Percentiles rank a stretch among this genome's conserved stretches.
phyloP scores from a whole-genome alignment of 2,888 invertebrate species.

The Protula sp. region DNA sequence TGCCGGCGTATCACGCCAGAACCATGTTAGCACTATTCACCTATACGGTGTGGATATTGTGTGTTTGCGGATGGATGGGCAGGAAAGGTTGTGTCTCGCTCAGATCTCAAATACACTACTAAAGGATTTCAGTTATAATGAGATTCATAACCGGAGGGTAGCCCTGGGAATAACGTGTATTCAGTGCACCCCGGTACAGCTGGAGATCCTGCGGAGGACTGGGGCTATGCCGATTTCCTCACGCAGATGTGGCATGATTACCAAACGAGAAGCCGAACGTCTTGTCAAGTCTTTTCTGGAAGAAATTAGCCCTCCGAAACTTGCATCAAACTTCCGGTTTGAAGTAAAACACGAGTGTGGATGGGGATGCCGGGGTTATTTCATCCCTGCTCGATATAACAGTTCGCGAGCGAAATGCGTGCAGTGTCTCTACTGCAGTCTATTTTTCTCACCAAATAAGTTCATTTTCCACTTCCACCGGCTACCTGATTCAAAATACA shows the following conservation, averaged over 20 bases:
- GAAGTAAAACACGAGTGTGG: slow-evolving; percentile 89
- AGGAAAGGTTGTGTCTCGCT: slow-evolving; percentile 86
- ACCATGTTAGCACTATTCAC: slow-evolving; percentile 72
- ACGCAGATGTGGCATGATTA: slow-evolving; percentile 77
- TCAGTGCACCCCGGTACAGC: slow-evolving; percentile 90
- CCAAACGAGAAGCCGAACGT: slow-evolving; percentile 77
- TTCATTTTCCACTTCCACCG: slow-evolving; percentile 95
- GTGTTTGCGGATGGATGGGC: slow-evolving; percentile 83
- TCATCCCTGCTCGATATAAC: slow-evolving; percentile 57
- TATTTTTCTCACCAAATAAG: slow-evolving; percentile 97
- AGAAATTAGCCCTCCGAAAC: slow-evolving; percentile 56
- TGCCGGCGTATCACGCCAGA: too few species aligned
- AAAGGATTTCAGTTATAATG: slow-evolving; percentile 94
- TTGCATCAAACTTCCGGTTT: slow-evolving; percentile 94
- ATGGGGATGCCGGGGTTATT: slow-evolving; percentile 78
- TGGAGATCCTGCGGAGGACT: slow-evolving; percentile 63
- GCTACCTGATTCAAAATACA: slow-evolving; percentile 60
- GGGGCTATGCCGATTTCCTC: slow-evolving; percentile 58
- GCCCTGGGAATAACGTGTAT: slow-evolving; percentile 85
- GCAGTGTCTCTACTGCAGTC: slow-evolving; percentile 85
- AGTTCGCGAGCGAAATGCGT: slow-evolving; percentile 91
- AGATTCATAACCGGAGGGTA: slow-evolving; percentile 84
- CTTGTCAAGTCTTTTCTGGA: slow-evolving; percentile 94
- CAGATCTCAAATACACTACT: slow-evolving; percentile 94
- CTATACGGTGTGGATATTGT: slow-evolving; percentile 87